Conservation (phyloP, 2,888 invertebrate genomes). For the Platycheirus albimanus region DNA sequence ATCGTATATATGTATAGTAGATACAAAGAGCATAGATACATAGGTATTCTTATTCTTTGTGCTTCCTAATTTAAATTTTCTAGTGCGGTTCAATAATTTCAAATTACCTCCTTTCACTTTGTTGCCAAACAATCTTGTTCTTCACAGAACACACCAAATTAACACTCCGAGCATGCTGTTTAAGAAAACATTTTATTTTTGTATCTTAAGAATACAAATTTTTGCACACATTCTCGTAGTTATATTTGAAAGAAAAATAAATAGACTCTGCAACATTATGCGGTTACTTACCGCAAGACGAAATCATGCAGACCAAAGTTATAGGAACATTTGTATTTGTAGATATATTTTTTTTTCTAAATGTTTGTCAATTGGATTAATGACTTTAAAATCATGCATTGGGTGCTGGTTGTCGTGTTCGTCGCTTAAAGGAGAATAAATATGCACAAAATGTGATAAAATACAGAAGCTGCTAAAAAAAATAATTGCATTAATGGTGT, state of each 20-base stretch:
- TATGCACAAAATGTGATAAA: conserved; percentile 8
- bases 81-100: conserved; percentile 35
- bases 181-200: conserved; percentile 18
- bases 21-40: too few relatives aligned
- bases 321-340: background rate
- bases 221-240: conserved; percentile 2
- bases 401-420: conserved; percentile 8
- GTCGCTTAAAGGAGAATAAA: conserved; percentile 1
- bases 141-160: conserved; percentile 28
- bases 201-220: conserved; percentile 22
- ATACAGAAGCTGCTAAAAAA: conserved; percentile 18
- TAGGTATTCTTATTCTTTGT: background rate
- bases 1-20: too few relatives aligned
- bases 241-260: background rate
- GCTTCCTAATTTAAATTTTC: conserved; percentile 20
- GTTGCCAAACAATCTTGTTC: background rate
- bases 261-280: conserved; percentile 43
- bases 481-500: background rate
- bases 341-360: background rate
- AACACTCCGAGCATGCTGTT: conserved; percentile 19
- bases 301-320: conserved; percentile 21
- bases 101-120: conserved; percentile 25
- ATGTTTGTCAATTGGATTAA: conserved; percentile 62
- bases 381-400: conserved; percentile 61
- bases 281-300: conserved; percentile 40